phyloP scores from a whole-genome alignment of 37 sponge, comb jelly and placozoan genomes.

The Cliona cf. orientalis region DNA sequence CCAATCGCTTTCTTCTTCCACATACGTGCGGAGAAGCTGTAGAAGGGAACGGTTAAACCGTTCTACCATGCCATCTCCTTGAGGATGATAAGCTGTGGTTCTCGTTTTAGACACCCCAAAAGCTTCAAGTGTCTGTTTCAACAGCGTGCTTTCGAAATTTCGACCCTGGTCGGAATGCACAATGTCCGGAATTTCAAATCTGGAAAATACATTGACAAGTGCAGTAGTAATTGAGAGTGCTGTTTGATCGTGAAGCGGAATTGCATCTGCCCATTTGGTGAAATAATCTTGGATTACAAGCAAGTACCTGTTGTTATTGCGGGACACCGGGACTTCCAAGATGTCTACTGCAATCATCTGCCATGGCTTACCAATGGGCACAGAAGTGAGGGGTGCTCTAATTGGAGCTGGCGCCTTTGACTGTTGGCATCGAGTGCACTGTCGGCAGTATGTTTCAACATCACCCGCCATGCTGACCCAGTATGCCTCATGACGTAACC shows the following conservation, averaged over 20 bases:
- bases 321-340: slow-evolving; percentile 50
- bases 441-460: slow-evolving; percentile 35
- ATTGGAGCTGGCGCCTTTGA: slow-evolving; percentile 27
- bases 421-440: slow-evolving; percentile 34
- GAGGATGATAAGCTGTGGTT: slow-evolving; percentile 71
- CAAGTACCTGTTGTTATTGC: slow-evolving; percentile 42
- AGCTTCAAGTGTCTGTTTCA: slow-evolving; percentile 33
- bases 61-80: slow-evolving; percentile 70
- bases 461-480: slow-evolving; percentile 63
- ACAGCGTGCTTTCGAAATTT: slow-evolving; percentile 64
- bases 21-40: slow-evolving; percentile 66
- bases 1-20: slow-evolving; percentile 54
- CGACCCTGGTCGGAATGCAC: slow-evolving; percentile 66
- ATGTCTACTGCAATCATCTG: slow-evolving; percentile 56
- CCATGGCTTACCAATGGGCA: slow-evolving; percentile 43
- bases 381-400: slow-evolving; percentile 8
- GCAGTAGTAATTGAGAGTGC: slow-evolving; percentile 19
- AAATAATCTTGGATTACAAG: slow-evolving; percentile 65
- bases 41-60: slow-evolving; percentile 52
- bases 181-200: slow-evolving; percentile 30
- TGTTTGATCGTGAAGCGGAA: slow-evolving; percentile 51
- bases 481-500: slow-evolving; percentile 37
- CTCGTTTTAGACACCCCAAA: slow-evolving; percentile 58
- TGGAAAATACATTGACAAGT: slow-evolving; percentile 24
- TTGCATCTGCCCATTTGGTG: slow-evolving; percentile 64